Evolutionary conservation across 2,797 vertebrate genomes (phyloP).

Genomic region (Malurus leucopterus): DNA sequence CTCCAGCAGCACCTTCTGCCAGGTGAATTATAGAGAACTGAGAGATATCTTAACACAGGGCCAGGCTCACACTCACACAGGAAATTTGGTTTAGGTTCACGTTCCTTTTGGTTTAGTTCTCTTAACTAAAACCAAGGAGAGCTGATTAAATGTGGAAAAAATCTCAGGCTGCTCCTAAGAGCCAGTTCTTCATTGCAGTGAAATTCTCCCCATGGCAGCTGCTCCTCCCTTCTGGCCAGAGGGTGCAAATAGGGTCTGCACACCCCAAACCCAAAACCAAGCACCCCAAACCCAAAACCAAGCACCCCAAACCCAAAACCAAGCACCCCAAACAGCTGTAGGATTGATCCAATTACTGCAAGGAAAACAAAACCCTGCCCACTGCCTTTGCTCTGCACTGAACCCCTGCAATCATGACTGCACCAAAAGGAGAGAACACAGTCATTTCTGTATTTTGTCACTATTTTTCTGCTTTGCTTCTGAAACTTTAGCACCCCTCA

Average conservation of each 20-base stretch:
- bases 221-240: background rate
- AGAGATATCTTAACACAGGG: background rate
- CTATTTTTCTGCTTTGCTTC: background rate
- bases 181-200: background rate
- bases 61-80: background rate
- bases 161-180: background rate
- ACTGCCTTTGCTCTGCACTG: background rate
- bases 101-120: background rate
- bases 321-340: background rate
- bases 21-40: background rate
- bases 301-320: fast-evolving
- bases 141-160: background rate
- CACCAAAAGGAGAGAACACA: background rate
- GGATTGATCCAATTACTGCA: background rate
- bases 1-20: background rate
- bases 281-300: fast-evolving
- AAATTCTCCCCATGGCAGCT: background rate
- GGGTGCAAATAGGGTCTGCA: background rate
- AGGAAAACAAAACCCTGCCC: background rate
- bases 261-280: fast-evolving
- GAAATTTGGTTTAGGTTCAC: background rate
- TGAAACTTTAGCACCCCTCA: background rate
- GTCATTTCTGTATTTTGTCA: background rate
- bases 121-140: background rate
- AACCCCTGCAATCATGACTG: background rate